These are phyloP conservation scores for Volucella zonaria DNA, from an alignment of 2,888 invertebrate species.

Conservation along the genomic window DNA sequence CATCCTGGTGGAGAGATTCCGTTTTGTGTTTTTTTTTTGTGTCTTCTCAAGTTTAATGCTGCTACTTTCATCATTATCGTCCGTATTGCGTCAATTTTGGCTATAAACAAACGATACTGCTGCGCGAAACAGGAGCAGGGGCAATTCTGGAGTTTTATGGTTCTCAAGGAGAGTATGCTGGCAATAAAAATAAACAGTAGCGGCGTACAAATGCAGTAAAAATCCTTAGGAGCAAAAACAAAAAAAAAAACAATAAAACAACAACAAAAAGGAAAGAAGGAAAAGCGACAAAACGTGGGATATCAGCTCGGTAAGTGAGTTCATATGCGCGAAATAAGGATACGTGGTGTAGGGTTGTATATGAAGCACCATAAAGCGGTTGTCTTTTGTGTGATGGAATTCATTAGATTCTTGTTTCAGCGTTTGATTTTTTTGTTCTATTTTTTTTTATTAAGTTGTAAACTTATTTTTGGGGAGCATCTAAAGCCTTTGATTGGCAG, in stretches of 20 bases:
- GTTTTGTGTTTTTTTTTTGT: conserved; percentile 19
- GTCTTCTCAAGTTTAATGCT: conserved; percentile 57
- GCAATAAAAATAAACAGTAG: conserved; percentile 55
- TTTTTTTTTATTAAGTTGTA: conserved; percentile 48
- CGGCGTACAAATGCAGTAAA: conserved; percentile 63
- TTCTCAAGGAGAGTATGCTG: conserved; percentile 64
- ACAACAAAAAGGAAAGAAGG: too few species aligned
- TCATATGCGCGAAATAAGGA: conserved; percentile 33
- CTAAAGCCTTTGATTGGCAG: conserved; percentile 14
- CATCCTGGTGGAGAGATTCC: conserved; percentile 33
- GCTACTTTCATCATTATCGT: conserved; percentile 53
- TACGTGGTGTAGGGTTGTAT: conserved; percentile 8
- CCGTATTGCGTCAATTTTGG: conserved; percentile 71
- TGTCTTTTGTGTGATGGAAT: conserved; percentile 24
- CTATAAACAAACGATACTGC: conserved; percentile 63
- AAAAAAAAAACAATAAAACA: neutral
- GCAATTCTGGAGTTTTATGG: conserved; percentile 44
- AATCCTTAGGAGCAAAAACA: conserved; percentile 41
- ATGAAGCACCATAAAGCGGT: conserved; percentile 1
- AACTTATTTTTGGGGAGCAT: conserved; percentile 50
- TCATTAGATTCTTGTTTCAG: conserved; percentile 44
- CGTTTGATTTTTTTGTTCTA: neutral
- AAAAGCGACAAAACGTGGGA: neutral
- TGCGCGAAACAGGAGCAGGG: conserved; percentile 10
- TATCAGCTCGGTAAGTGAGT: conserved; percentile 65